Conservation (phyloP, 2,797 vertebrate species). For the Poeciliopsis paucimaculata region DNA sequence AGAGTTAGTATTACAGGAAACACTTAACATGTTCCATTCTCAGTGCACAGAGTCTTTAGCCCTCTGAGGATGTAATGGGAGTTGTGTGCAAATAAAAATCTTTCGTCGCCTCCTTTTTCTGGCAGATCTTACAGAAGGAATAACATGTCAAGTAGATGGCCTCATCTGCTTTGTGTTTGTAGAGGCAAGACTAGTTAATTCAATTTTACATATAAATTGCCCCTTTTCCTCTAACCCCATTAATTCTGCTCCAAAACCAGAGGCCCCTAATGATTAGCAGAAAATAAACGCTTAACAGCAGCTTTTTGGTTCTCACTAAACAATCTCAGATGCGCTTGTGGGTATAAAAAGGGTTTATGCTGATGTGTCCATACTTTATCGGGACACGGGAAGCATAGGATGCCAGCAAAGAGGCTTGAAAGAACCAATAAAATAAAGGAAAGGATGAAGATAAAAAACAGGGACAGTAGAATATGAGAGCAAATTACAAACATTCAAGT, state of each 20-base stretch:
- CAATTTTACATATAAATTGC: not conserved
- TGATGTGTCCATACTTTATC: conserved; percentile 19
- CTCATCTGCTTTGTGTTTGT: conserved; percentile 8
- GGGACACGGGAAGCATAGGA: conserved; percentile 29
- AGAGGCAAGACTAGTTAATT: not conserved
- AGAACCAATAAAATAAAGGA: conserved; percentile 68
- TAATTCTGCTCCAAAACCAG: conserved; percentile 4
- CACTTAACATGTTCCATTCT: not conserved
- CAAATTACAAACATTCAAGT: conserved; percentile 1
- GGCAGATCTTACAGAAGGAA: conserved; percentile 20
- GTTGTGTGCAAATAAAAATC: conserved; percentile 31
- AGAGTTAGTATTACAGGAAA: conserved; percentile 3
- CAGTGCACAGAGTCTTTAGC: conserved; percentile 15
- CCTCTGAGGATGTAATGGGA: conserved; percentile 37
- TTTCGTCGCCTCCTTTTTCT: conserved; percentile 36
- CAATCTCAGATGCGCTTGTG: not conserved
- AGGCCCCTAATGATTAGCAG: not conserved
- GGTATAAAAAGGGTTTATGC: not conserved
- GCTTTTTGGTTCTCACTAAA: not conserved
- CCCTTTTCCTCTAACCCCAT: not conserved
- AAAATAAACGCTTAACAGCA: not conserved
- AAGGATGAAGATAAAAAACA: conserved; percentile 42
- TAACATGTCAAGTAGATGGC: conserved; percentile 6
- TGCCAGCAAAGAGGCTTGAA: conserved; percentile 47
- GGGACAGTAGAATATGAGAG: conserved; percentile 52